A percentile compares a stretch with the other conserved stretches of the same genome.
Conservation (phyloP, 2,888 invertebrate genomes). For the Spatulosminthurus flaviceps region DNA sequence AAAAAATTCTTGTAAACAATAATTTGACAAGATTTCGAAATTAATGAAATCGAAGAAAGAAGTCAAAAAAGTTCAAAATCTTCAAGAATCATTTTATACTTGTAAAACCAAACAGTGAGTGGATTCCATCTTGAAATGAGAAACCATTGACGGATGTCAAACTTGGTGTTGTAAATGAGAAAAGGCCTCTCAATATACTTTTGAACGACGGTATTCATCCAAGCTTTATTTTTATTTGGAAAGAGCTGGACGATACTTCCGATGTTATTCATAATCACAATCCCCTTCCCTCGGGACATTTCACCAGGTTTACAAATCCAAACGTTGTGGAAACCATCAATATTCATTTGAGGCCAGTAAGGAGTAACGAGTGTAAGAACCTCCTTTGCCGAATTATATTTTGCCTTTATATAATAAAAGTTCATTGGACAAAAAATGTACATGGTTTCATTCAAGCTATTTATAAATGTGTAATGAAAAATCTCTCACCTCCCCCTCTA, state of each 20-base stretch:
- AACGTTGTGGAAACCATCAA: constrained; percentile 86
- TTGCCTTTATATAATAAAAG: constrained; percentile 65
- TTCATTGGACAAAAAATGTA: background rate
- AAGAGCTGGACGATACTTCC: constrained; percentile 80
- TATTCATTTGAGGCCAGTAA: constrained; percentile 82
- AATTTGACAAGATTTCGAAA: no score
- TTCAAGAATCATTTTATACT: constrained; percentile 68
- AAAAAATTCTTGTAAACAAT: background rate
- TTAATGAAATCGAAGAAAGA: no score
- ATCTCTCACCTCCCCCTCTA: background rate
- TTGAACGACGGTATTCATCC: constrained; percentile 80
- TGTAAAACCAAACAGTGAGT: constrained; percentile 90
- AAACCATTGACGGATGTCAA: constrained; percentile 96
- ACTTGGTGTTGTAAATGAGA: constrained; percentile 88
- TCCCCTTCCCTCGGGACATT: constrained; percentile 89
- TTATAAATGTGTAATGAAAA: background rate
- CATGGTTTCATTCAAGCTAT: background rate
- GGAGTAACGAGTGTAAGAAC: constrained; percentile 75
- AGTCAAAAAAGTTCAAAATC: constrained; percentile 10
- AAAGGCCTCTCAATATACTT: constrained; percentile 94
- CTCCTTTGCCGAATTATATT: constrained; percentile 71
- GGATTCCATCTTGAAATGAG: constrained; percentile 90
- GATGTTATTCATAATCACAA: constrained; percentile 83
- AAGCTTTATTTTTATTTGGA: constrained; percentile 67
- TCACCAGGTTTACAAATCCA: constrained; percentile 97